These are phyloP conservation scores for Lethenteron camtschaticum DNA, from an alignment of 2,113 vertebrate species.

Conservation along the genomic window DNA sequence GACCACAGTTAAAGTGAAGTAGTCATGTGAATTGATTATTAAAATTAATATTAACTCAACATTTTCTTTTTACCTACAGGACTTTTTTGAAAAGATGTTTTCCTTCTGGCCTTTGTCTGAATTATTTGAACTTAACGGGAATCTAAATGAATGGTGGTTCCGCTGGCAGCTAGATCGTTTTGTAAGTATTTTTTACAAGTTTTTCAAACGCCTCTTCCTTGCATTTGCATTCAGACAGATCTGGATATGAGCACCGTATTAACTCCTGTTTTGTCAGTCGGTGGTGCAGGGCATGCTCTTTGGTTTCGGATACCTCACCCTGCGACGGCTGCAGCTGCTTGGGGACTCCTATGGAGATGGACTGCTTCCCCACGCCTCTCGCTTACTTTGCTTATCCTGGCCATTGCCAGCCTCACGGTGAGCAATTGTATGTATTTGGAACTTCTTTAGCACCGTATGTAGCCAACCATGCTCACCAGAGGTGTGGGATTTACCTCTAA, in stretches of 20 bases:
- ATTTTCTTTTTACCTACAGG: slow-evolving; percentile 25
- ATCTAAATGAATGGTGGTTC: slow-evolving; percentile 93
- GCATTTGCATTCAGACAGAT: no score
- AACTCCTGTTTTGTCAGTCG: slow-evolving; percentile 25
- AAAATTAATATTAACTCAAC: no score
- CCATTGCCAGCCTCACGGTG: slow-evolving; percentile 63
- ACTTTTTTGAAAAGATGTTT: slow-evolving; percentile 67
- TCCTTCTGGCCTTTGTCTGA: slow-evolving; percentile 76
- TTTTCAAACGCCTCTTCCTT: no score
- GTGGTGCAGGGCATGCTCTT: slow-evolving; percentile 84
- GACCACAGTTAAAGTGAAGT: no score
- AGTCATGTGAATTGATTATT: no score
- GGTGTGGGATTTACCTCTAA: not conserved
- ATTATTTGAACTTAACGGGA: slow-evolving; percentile 71
- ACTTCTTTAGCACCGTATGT: no score
- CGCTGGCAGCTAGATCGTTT: slow-evolving; percentile 87
- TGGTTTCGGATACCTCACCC: slow-evolving; percentile 65
- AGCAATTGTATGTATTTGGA: slow-evolving; percentile 15
- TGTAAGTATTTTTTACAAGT: slow-evolving; percentile 25
- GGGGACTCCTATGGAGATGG: slow-evolving; percentile 69
- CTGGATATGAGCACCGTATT: no score
- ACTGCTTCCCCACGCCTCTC: slow-evolving; percentile 61
- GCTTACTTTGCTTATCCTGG: slow-evolving; percentile 57
- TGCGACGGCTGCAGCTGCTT: slow-evolving; percentile 63
- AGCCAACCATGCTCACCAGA: no score